Evolutionary conservation across 2,113 vertebrate species (phyloP).

Genomic region (Anarrhichthys ocellatus): DNA sequence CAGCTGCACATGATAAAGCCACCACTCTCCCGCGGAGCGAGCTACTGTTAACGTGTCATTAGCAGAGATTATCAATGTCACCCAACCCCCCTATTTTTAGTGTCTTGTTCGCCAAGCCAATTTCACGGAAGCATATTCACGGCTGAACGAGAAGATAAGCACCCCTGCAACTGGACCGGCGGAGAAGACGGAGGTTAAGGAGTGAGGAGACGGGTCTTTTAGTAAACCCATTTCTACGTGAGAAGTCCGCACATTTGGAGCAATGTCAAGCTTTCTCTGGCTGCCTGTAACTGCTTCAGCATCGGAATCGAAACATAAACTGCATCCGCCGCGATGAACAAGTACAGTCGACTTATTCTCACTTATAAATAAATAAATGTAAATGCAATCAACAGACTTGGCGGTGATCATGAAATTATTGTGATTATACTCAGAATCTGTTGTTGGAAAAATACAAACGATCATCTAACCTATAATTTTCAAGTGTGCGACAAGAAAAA

Average conservation of each 20-base stretch:
- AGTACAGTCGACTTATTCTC: background rate
- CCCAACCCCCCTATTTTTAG: conserved; percentile 77
- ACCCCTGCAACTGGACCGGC: conserved; percentile 49
- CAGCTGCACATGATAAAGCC: conserved; percentile 68
- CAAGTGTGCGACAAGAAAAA: conserved; percentile 4
- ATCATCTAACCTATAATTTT: background rate
- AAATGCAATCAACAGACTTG: conserved; percentile 8
- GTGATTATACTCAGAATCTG: conserved; percentile 28
- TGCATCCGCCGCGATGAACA: background rate
- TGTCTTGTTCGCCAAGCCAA: conserved; percentile 67
- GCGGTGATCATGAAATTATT: background rate
- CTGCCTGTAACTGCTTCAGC: conserved; percentile 1
- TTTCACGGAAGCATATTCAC: conserved; percentile 70
- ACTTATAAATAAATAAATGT: conserved; percentile 17
- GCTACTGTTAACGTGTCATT: conserved; percentile 81
- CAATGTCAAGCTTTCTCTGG: conserved; percentile 25
- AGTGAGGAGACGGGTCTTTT: conserved; percentile 29
- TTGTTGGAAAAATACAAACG: background rate
- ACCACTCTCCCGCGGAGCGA: conserved; percentile 69
- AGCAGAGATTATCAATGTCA: conserved; percentile 83
- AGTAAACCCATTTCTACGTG: conserved; percentile 39
- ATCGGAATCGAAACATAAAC: conserved; percentile 24
- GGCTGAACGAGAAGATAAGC: conserved; percentile 71
- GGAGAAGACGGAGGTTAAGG: conserved; percentile 54
- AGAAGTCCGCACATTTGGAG: conserved; percentile 35